Evolutionary conservation across 2,888 invertebrate species (phyloP), one percentile per base, ranked within the genome.

Genomic region (Hemicrepidius hirtus): DNA sequence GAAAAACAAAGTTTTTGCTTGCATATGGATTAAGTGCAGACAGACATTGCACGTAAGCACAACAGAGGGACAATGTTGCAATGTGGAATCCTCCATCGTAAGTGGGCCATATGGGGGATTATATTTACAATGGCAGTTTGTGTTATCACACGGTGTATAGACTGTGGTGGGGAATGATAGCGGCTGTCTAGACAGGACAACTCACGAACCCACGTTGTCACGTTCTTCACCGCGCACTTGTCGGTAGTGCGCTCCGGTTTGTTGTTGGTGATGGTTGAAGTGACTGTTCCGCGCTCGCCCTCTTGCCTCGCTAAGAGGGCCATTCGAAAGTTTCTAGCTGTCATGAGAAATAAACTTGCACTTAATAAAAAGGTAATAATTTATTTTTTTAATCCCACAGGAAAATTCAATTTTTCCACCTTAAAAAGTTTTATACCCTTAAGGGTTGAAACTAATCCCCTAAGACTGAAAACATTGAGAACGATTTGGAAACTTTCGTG

Each of bases 311-410:
- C 84, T 65, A 84, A 84, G 79, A 83, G 83, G 79, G 82, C 84
- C 62, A 79, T 84, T 77, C 81, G 84, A 78, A 85, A 86, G 84
- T 86, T 85, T 80, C 80, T 85, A 41, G 78, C 80, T 81, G 85
- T 83, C 78, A 85, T 86, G 85, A 80, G 85, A 83, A 86, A 84
- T 80, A 86, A 85, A 81, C 79, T 86, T 72, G 82, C 84, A 60
- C 76, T 84, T 77, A 85, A 86, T 77, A 85, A 83, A 83, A 86
- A 86, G 86, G 86, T 86, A 85, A 78, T 55, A 62, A 59, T 57
- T 40, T 3, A 3, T n/a, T 40, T 40, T 13, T 1, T 40, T 40
- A 40, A n/a, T n/a, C n/a, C n/a, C n/a, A n/a, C n/a, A n/a, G n/a
- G n/a, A n/a, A n/a, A n/a, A n/a, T n/a, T n/a, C n/a, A n/a, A n/a